phyloP scores from a whole-genome alignment of 2,113 vertebrate genomes.

The Mystacornis crossleyi region DNA sequence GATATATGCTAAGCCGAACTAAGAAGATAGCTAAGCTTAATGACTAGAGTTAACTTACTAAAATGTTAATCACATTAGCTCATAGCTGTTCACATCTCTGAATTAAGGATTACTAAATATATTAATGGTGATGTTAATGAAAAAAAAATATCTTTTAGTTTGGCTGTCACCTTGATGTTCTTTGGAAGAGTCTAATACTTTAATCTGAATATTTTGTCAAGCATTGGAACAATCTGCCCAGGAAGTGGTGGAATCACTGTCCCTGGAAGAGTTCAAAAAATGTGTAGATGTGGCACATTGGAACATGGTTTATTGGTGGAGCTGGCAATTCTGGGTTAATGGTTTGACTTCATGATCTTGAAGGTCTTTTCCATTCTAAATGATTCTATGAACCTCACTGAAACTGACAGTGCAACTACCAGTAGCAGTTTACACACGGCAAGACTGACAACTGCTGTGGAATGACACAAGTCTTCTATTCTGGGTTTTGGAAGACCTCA shows the following conservation, averaged over 20 bases:
- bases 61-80: neutral
- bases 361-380: neutral
- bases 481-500: neutral
- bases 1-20: neutral
- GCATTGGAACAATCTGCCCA: neutral
- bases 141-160: neutral
- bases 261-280: neutral
- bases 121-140: neutral
- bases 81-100: neutral
- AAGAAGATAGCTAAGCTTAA: neutral
- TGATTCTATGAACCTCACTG: neutral
- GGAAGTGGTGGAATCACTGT: neutral
- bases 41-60: neutral
- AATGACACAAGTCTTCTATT: slow-evolving; percentile 3
- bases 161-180: neutral
- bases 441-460: neutral
- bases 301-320: neutral
- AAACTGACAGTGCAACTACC: neutral
- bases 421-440: neutral
- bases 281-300: neutral
- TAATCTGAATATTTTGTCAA: neutral
- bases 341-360: neutral
- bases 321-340: neutral
- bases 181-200: neutral
- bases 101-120: neutral